Conservation (phyloP, 2,113 vertebrate genomes). For the Otocyon megalotis region DNA sequence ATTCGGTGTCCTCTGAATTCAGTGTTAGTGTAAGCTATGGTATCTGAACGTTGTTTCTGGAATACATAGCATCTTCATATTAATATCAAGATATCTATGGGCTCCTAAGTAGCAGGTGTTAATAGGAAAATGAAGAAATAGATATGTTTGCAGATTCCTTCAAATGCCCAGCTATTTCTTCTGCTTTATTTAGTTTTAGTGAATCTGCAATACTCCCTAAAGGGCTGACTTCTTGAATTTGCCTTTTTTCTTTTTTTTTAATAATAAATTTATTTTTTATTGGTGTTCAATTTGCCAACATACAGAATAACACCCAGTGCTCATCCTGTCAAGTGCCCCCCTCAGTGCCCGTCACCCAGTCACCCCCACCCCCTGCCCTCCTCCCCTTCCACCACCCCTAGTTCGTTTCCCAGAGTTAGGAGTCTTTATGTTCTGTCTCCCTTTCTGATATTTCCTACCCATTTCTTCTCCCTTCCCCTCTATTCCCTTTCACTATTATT, state of each 20-base stretch:
- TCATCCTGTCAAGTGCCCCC: too few relatives aligned
- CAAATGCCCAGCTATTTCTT: background rate
- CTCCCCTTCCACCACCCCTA: too few relatives aligned
- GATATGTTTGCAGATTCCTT: background rate
- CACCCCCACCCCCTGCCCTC: too few relatives aligned
- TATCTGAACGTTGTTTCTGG: background rate
- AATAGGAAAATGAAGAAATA: background rate
- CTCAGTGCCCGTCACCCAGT: too few relatives aligned
- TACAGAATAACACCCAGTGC: too few relatives aligned
- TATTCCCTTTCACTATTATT: too few relatives aligned
- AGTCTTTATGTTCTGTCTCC: too few relatives aligned
- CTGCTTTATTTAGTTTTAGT: background rate
- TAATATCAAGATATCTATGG: background rate
- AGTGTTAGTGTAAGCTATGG: background rate
- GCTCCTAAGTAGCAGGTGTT: background rate
- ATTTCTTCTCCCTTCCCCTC: too few relatives aligned
- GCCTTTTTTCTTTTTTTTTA: background rate
- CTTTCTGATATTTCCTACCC: too few relatives aligned
- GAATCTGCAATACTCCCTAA: background rate
- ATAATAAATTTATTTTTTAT: too few relatives aligned
- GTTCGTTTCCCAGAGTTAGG: too few relatives aligned
- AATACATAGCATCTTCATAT: background rate
- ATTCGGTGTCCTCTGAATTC: background rate
- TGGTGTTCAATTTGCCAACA: too few relatives aligned
- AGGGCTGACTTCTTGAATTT: constrained; percentile 25